Conservation (phyloP, 1,140 invertebrate species). For the Myzus persicae region DNA sequence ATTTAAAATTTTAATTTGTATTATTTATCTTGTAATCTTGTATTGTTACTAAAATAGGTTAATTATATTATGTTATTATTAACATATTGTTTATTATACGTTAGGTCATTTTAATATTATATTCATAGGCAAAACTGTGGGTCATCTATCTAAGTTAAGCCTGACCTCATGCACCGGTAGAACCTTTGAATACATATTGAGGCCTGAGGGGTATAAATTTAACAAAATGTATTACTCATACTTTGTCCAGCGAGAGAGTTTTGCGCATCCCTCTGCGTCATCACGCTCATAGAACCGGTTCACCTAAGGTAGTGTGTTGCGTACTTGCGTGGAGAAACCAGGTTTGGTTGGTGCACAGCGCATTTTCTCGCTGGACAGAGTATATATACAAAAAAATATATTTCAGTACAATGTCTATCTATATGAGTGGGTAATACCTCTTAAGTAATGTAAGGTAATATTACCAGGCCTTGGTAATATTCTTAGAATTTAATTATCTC, state of each 20-base stretch:
- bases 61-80: constrained; percentile 23
- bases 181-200: not conserved
- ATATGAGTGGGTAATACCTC: not conserved
- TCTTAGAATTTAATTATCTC: too few relatives aligned
- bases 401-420: not conserved
- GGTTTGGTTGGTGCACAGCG: too few relatives aligned
- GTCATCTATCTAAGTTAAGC: not conserved
- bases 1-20: constrained; percentile 24
- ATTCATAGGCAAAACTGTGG: not conserved
- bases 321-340: too few relatives aligned
- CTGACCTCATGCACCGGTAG: not conserved
- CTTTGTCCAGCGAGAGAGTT: too few relatives aligned
- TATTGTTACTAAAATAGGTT: constrained; percentile 35
- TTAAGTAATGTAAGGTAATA: too few relatives aligned
- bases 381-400: not conserved
- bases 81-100: constrained; percentile 23
- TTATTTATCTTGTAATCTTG: not conserved
- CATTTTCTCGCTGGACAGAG: too few relatives aligned
- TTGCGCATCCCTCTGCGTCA: too few relatives aligned
- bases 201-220: too few relatives aligned
- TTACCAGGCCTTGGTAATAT: not conserved
- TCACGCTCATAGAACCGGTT: too few relatives aligned
- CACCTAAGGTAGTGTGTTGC: too few relatives aligned
- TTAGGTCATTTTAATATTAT: not conserved
- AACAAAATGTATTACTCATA: too few relatives aligned